Evolutionary conservation across 2,797 vertebrate genomes (phyloP), one percentile per base, ranked within the genome.

Genomic region (Eospalax fontanierii): DNA sequence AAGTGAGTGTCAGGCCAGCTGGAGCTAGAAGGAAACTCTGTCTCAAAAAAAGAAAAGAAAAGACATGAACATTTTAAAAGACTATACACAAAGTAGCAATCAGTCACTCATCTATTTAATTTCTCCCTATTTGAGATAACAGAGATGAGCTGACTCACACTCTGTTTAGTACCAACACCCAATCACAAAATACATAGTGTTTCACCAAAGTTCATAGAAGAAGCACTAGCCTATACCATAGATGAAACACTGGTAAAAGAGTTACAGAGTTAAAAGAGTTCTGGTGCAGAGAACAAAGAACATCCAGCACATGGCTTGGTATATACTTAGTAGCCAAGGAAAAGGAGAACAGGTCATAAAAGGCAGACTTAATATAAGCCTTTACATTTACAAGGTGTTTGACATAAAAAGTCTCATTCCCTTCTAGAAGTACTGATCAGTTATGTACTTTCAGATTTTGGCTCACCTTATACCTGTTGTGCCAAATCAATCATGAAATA

Each of bases 371-470:
- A 50, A 87, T 15, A 4, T 11, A 24, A 65, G 30, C 6, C 50
- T 50, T 54, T 21, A 40, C 3, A 80, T 40, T 24, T 40, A 6
- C 57, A 43, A 71, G 28, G n/a, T 78, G 11, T 70, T 33, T 74
- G 38, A 6, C 90, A 7, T 76, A 33, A 70, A 28, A 61, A 46
- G 9, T 54, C 28, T 83, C 43, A 81, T 43, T 43, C 26, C 14
- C 78, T 24, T 2, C 30, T 46, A 50, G 38, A 79, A 79, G 5
- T 65, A 46, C 24, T 93, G 33, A 59, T 76, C 5, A 59, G 2
- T 57, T 73, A 40, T 65, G 2, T 35, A 80, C 84, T 83, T 95
- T 46, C 84, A 82, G 81, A n/a, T 35, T 75, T 91, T 91, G 68
- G 24, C 38, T 81, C 12, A 85, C 7, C 10, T 87, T 59, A 74